Base-by-base conservation (phyloP, 2,888 invertebrate genomes). In the Lithophane semibrunnea region DNA sequence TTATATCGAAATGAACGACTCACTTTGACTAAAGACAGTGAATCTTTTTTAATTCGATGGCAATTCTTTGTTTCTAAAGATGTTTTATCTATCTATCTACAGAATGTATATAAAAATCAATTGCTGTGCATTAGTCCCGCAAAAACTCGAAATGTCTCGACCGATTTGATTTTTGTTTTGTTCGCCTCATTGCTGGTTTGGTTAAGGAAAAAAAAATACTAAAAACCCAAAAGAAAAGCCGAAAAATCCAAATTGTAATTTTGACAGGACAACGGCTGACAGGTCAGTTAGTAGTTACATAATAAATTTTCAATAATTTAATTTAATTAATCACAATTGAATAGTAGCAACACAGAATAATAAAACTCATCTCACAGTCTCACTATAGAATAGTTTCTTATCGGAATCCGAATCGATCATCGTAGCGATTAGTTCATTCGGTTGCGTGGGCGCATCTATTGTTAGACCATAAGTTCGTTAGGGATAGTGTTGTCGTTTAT, bases 381-480 rank as follows among this genome's bases (percentile, higher is more conserved):
- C 79, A 78, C 75, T 70, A 29, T 29, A 78, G 79, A 86, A 82
- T 78, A 68, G 73, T 82, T 70, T 80, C 75, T 80, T 80, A 88
- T 86, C 88, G 80, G 78, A 73, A 82, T 87, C 81, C 61, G 49
- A 81, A 84, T 86, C 79, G 86, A 88, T 88, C 79, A 85, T 85
- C 83, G 74, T 60, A 85, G 67, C 85, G 87, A 90, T 87, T 86
- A 86, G 84, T 87, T 83, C 69, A 84, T 83, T 88, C 79, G 52
- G 72, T 37, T 84, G 88, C 86, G 90, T 90, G 82, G 90, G 90
- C 86, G 90, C 88, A 86, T 82, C 83, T 86, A 88, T 87, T 90
- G 90, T 86, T 88, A 86, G 77, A 80, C 68, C 74, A 71, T 74
- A 68, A 84, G 80, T 87, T 87, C 87, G 86, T 87, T 88, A 87